Base-by-base conservation (phyloP, 2,113 vertebrate species). In the Lepisosteus osseus region DNA sequence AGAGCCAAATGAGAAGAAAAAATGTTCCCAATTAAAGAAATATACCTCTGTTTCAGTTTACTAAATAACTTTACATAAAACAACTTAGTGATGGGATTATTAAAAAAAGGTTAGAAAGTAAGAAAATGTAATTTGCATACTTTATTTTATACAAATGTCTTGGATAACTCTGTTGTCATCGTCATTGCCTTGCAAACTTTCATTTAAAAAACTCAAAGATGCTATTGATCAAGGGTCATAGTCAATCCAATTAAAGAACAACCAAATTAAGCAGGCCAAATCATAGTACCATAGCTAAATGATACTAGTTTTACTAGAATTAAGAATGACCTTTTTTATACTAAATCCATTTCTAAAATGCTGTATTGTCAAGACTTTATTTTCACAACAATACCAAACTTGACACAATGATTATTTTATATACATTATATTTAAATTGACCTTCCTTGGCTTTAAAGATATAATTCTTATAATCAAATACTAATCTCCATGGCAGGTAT, bases 191-290 rank as follows among this genome's bases (percentile, higher is more conserved):
- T 59, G 42, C 54, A 40, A 41, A 45, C 41, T 55, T 14, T 72
- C 65, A 67, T 14, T 45, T 66, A 41, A 72, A 7, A 44, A n/a
- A 61, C 55, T 67, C 71, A 43, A 67, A 61, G 63, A 12, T 29
- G 42, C 65, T 67, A 72, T 61, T 47, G 71, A 72, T 67, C 56
- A 67, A 64, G 44, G 55, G 63, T 66, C 64, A 61, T 40, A 5
- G 40, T 40, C 9, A 1, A 14, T 14, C 47, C 51, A 72, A 65
- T 72, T 65, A 72, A 54, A 57, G 7, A 51, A 51, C 47, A 51
- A 51, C 2, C 5, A 51, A 51, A 51, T 51, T 51, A 51, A 51
- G 47, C 1, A 51, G 47, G 1, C 5, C 47, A 51, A 51, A 51
- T 51, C 5, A 51, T 51, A 51, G 2, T 51, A 51, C 5, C 0